Evolutionary conservation across 2,888 invertebrate species (phyloP).

Genomic region (Acholoe squamosa): DNA sequence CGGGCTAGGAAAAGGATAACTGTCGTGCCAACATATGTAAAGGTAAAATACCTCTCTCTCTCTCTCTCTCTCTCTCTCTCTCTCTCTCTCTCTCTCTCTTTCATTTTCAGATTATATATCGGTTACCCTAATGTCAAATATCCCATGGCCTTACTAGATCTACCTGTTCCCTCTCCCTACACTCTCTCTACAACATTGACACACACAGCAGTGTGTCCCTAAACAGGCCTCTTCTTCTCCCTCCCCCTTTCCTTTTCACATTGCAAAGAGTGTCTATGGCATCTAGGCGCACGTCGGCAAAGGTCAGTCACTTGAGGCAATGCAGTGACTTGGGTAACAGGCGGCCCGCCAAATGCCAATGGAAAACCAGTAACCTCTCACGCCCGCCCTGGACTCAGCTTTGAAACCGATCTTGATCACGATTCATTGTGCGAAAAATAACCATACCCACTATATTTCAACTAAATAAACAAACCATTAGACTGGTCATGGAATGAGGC

Average conservation of each 20-base stretch:
- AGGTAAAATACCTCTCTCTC: neutral
- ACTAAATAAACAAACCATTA: constrained; percentile 23
- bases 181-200: neutral
- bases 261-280: constrained; percentile 2
- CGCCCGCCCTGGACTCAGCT: neutral
- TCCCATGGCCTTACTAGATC: neutral
- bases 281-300: neutral
- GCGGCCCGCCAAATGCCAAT: neutral
- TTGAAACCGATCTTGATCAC: constrained; percentile 16
- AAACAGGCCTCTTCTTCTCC: neutral
- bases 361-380: constrained; percentile 38
- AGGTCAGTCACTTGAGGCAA: neutral
- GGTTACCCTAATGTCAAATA: neutral
- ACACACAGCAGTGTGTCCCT: too few species aligned
- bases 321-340: neutral
- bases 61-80: neutral
- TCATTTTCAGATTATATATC: neutral
- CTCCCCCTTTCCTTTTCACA: constrained; percentile 8
- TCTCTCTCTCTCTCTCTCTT: neutral
- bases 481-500: neutral
- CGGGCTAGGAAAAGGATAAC: too few species aligned
- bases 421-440: neutral
- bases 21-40: too few species aligned
- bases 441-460: constrained; percentile 33
- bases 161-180: neutral